Conservation (phyloP, 2,797 vertebrate genomes). For the Bradypus variegatus region DNA sequence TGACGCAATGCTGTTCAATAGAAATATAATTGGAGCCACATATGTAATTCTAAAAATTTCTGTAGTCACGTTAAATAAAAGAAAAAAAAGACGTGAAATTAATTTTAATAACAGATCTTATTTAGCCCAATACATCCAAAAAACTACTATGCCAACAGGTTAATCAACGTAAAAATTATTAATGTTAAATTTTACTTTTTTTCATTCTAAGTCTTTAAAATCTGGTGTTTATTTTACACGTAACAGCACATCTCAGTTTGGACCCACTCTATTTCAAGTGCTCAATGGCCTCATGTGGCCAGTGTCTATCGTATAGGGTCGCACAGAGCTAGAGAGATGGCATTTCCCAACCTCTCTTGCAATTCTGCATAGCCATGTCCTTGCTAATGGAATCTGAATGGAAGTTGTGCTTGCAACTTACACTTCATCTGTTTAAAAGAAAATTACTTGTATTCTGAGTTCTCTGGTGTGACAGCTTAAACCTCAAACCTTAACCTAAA, state of each 20-base stretch:
- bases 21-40: background rate
- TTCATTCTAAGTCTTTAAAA: constrained; percentile 5
- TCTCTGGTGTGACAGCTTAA: background rate
- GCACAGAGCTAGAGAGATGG: background rate
- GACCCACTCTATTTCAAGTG: background rate
- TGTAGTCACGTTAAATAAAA: background rate
- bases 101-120: background rate
- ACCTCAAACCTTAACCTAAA: background rate
- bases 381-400: background rate
- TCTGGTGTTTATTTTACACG: background rate
- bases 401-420: background rate
- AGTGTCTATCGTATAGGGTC: background rate
- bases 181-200: background rate
- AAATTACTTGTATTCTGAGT: background rate
- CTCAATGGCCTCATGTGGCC: background rate
- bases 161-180: background rate
- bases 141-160: background rate
- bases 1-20: background rate
- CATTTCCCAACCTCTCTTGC: background rate
- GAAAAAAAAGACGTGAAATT: constrained; percentile 1
- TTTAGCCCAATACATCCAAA: background rate
- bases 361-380: background rate
- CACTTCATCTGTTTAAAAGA: background rate
- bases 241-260: background rate
- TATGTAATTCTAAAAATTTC: background rate